These are phyloP conservation scores for Parelbella ahira DNA, from an alignment of 2,888 invertebrate genomes.

Conservation along the genomic window DNA sequence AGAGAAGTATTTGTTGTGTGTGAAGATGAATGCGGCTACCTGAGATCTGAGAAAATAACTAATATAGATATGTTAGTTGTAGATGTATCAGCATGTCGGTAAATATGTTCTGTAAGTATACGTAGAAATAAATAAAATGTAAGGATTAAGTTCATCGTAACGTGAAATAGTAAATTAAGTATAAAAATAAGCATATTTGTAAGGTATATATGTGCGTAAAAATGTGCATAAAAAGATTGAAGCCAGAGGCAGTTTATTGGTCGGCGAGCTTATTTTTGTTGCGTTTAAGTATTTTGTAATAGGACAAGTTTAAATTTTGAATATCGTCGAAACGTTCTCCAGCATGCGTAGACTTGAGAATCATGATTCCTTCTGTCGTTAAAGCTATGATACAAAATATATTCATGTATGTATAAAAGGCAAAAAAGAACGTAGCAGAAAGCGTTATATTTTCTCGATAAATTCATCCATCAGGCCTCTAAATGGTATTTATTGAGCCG, in stretches of 20 bases:
- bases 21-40: constrained; percentile 57
- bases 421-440: constrained; percentile 59
- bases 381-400: constrained; percentile 43
- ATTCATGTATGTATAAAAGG: constrained; percentile 40
- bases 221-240: constrained; percentile 41
- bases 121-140: constrained; percentile 8
- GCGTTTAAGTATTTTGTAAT: constrained; percentile 6
- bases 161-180: constrained; percentile 5
- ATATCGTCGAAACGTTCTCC: constrained; percentile 38
- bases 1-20: constrained; percentile 48
- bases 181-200: constrained; percentile 13
- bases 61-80: constrained; percentile 40
- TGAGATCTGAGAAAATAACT: constrained; percentile 63
- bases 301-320: not conserved
- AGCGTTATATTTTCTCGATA: constrained; percentile 48
- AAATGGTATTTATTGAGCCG: constrained; percentile 70
- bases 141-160: constrained; percentile 5
- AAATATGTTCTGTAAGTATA: constrained; percentile 10
- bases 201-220: constrained; percentile 45
- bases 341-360: constrained; percentile 65
- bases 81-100: constrained; percentile 22
- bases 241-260: constrained; percentile 61
- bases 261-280: constrained; percentile 31
- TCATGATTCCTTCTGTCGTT: constrained; percentile 35
- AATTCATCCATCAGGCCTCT: constrained; percentile 53